These are phyloP conservation scores for Oostethus manadensis DNA, from an alignment of 2,113 vertebrate genomes.

Conservation along the genomic window DNA sequence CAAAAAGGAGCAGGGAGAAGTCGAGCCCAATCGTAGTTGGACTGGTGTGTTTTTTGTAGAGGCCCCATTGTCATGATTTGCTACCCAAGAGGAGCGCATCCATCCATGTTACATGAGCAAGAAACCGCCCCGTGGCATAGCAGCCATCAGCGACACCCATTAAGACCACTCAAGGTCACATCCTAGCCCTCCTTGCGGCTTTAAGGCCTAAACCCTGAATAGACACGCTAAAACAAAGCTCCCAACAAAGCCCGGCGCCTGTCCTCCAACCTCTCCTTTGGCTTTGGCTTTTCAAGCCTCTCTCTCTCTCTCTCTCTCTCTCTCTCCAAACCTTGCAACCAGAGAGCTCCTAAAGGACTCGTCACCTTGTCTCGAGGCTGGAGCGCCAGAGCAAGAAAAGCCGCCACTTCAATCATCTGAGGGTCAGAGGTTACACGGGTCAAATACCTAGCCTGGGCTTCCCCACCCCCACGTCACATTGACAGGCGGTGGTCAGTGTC, in stretches of 20 bases:
- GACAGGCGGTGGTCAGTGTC: slow-evolving; percentile 73
- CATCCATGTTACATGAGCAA: slow-evolving; percentile 51
- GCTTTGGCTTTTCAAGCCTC: neutral
- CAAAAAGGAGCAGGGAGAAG: no score
- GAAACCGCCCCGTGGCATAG: slow-evolving; percentile 36
- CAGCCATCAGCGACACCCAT: slow-evolving; percentile 38
- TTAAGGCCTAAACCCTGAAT: slow-evolving; percentile 39
- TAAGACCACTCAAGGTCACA: slow-evolving; percentile 62
- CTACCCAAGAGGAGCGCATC: slow-evolving; percentile 22
- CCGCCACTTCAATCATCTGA: slow-evolving; percentile 71
- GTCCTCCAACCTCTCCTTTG: slow-evolving; percentile 34
- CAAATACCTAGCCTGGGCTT: slow-evolving; percentile 70
- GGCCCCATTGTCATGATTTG: neutral
- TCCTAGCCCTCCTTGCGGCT: slow-evolving; percentile 47
- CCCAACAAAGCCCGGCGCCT: slow-evolving; percentile 64
- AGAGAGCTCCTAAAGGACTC: slow-evolving; percentile 71
- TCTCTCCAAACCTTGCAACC: slow-evolving; percentile 62
- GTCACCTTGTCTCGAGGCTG: slow-evolving; percentile 70
- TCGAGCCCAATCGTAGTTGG: no score
- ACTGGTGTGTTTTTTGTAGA: no score
- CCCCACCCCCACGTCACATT: slow-evolving; percentile 60
- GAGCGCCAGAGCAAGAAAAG: slow-evolving; percentile 65
- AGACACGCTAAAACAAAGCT: slow-evolving; percentile 65
- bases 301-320: slow-evolving; percentile 40
- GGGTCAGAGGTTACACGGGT: slow-evolving; percentile 66